phyloP scores from a whole-genome alignment of 2,888 invertebrate species.

The Polydrusus cervinus region DNA sequence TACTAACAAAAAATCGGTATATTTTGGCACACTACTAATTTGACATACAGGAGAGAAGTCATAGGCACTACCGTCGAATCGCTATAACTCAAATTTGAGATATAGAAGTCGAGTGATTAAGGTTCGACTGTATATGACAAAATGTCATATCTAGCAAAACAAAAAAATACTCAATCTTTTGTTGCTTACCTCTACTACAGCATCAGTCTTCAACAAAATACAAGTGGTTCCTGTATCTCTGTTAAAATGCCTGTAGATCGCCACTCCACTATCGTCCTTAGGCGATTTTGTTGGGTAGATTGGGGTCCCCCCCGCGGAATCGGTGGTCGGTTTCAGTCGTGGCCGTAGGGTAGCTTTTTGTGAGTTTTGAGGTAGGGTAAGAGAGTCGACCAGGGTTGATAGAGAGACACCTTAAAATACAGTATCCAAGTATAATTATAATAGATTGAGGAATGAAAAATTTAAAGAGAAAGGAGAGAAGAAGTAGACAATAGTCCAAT shows the following conservation, averaged over 20 bases:
- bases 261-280: slow-evolving; percentile 60
- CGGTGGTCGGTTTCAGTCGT: slow-evolving; percentile 75
- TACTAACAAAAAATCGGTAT: neutral
- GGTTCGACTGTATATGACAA: too few species aligned
- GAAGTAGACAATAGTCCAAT: too few species aligned
- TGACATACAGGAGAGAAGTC: too few species aligned
- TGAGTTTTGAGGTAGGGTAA: slow-evolving; percentile 64
- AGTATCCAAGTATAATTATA: too few species aligned
- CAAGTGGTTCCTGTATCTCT: slow-evolving; percentile 82
- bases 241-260: slow-evolving; percentile 80
- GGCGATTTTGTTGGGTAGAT: slow-evolving; percentile 58
- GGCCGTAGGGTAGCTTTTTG: slow-evolving; percentile 72
- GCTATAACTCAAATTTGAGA: too few species aligned
- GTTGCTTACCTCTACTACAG: slow-evolving; percentile 74
- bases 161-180: too few species aligned
- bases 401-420: slow-evolving; percentile 57
- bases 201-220: slow-evolving; percentile 85
- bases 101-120: too few species aligned
- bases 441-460: too few species aligned
- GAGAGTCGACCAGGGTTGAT: slow-evolving; percentile 57
- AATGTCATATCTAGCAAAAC: too few species aligned
- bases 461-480: too few species aligned
- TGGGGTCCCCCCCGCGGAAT: slow-evolving; percentile 55
- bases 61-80: too few species aligned
- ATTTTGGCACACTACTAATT: too few species aligned